Evolutionary conservation across 2,797 vertebrate species (phyloP), one percentile per base, ranked within the genome.

Genomic region (Megaceryle alcyon): DNA sequence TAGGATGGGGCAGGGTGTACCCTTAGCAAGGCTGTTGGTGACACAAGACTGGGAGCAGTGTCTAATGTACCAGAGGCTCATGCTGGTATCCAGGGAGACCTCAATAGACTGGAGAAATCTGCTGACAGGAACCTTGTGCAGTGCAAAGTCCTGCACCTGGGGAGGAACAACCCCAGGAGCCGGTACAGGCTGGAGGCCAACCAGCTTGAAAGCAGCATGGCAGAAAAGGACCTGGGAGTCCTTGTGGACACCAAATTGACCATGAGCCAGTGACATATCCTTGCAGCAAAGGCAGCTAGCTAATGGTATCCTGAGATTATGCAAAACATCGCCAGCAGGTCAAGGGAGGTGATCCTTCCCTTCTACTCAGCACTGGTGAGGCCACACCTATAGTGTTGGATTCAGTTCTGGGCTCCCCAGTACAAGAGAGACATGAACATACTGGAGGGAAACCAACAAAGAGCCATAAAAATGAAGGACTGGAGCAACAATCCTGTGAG

Each of bases 21-120:
- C 18, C 43, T 86, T 35, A 57, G 22, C 18, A 60, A 22, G 39
- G 25, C 0, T 54, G 10, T 25, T 56, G 29, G 17, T 41, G 44
- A n/a, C 8, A 3, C 12, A 29, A 21, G 61, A 14, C 25, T 23
- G 39, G 12, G 7, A 60, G 31, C 19, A 12, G 28, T 56, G 39
- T 29, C 26, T 1, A 0, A 41, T 41, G 5, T 2, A 4, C 5
- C 2, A 14, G 31, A 9, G 4, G 1, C 8, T 61, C 20, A 1
- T 75, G 43, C 17, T 73, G 28, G 51, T 20, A 12, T 70, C 29
- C 69, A 77, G 37, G 37, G 18, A 7, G 19, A 46, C 37, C 35
- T 49, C 6, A 28, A 9, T 28, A 51, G 49, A 16, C 26, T 54
- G 53, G 29, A 31, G 53, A 31, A 54, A 31, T 18, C 17, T 31